phyloP scores from a whole-genome alignment of 2,113 vertebrate genomes.

The Oryctolagus cuniculus region DNA sequence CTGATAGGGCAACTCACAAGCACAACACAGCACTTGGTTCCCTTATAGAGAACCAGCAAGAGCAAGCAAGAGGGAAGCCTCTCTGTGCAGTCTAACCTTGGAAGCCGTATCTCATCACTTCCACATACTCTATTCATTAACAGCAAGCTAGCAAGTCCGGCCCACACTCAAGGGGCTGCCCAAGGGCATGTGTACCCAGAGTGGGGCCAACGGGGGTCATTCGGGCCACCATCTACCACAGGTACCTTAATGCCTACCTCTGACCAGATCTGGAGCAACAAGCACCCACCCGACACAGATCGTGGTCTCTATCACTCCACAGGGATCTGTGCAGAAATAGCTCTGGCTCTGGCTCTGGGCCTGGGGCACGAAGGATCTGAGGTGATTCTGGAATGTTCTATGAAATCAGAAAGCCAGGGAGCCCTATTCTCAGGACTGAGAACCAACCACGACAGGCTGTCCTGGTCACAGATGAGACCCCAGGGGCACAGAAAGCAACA shows the following conservation, averaged over 20 bases:
- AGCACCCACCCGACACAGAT: not conserved
- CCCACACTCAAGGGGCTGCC: too few relatives aligned
- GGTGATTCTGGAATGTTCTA: not conserved
- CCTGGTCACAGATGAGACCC: not conserved
- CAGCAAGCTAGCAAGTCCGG: not conserved
- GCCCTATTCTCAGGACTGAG: not conserved
- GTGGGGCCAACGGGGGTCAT: not conserved
- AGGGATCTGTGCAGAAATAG: not conserved
- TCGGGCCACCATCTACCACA: not conserved
- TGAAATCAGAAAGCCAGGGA: not conserved
- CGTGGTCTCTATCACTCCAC: not conserved
- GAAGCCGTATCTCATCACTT: not conserved
- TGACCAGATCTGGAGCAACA: not conserved
- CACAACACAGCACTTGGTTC: not conserved
- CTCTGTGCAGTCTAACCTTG: not conserved
- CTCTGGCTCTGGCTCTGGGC: too few relatives aligned
- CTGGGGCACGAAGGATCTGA: not conserved
- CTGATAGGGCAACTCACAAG: not conserved
- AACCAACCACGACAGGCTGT: not conserved
- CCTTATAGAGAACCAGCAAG: not conserved
- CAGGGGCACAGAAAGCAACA: not conserved
- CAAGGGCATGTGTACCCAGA: not conserved
- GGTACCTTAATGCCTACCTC: not conserved
- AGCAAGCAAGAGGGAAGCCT: not conserved
- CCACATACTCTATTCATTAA: not conserved